Percentiles rank a stretch among this genome's conserved stretches.
phyloP scores from a whole-genome alignment of 2,113 vertebrate genomes.

The Podilymbus podiceps region DNA sequence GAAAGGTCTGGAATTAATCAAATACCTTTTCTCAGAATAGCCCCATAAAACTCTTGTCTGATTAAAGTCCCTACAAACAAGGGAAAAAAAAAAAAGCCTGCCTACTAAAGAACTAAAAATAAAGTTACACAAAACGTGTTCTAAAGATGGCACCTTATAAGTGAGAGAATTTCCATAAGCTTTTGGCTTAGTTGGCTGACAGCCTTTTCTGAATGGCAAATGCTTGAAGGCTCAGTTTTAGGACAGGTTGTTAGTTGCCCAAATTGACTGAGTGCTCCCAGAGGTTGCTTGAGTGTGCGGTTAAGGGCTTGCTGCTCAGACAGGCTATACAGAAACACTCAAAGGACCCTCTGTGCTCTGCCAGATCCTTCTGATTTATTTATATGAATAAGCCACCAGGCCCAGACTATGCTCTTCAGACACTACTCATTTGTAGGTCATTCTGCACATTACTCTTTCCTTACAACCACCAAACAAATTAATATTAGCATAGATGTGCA shows the following conservation, averaged over 20 bases:
- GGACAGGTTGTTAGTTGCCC: slow-evolving; percentile 53
- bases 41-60: background rate
- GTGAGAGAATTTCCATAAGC: background rate
- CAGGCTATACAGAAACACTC: slow-evolving; percentile 50
- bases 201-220: slow-evolving; percentile 30
- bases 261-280: slow-evolving; percentile 47
- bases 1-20: slow-evolving; percentile 3
- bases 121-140: background rate
- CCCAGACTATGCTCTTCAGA: slow-evolving; percentile 28
- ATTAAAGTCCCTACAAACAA: slow-evolving; percentile 23
- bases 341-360: slow-evolving; percentile 18
- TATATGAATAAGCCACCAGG: slow-evolving; percentile 44
- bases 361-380: slow-evolving; percentile 61
- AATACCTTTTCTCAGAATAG: background rate
- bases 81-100: background rate
- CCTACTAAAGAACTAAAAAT: background rate
- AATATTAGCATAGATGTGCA: background rate
- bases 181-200: background rate
- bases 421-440: slow-evolving; percentile 29
- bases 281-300: slow-evolving; percentile 40
- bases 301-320: slow-evolving; percentile 51
- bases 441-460: slow-evolving; percentile 2
- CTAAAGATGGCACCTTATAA: background rate
- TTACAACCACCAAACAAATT: slow-evolving; percentile 29
- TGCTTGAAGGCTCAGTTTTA: slow-evolving; percentile 44